A percentile compares a stretch with the other conserved stretches of the same genome.
Evolutionary conservation across 2,797 vertebrate genomes (phyloP).

Genomic region (Dallia pectoralis): DNA sequence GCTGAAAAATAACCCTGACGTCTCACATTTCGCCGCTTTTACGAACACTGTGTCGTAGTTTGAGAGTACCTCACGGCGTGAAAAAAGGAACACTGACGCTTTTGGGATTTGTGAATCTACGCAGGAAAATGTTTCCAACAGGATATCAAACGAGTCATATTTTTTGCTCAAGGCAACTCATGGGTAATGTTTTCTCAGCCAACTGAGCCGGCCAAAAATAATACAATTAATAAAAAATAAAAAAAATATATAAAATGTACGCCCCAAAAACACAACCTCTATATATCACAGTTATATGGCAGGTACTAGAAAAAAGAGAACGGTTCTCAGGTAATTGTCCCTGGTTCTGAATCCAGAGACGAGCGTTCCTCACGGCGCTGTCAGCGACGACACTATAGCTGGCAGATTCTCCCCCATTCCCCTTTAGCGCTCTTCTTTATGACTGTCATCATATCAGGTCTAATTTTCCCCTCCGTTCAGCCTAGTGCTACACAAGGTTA

Average conservation of each 20-base stretch:
- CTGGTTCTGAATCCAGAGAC: background rate
- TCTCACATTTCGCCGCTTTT: background rate
- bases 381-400: background rate
- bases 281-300: background rate
- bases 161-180: too few relatives aligned
- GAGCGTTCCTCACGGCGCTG: background rate
- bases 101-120: too few relatives aligned
- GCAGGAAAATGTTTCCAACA: too few relatives aligned
- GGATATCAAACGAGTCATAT: too few relatives aligned
- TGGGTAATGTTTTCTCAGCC: too few relatives aligned
- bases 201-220: too few relatives aligned
- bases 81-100: too few relatives aligned
- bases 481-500: slow-evolving; percentile 62
- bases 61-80: too few relatives aligned
- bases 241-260: too few relatives aligned
- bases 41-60: too few relatives aligned
- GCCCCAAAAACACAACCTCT: too few relatives aligned
- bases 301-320: background rate
- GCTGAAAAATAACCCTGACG: background rate
- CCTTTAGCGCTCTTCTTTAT: slow-evolving; percentile 58
- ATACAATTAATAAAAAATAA: too few relatives aligned
- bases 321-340: background rate
- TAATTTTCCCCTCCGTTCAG: slow-evolving; percentile 82
- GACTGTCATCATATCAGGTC: slow-evolving; percentile 75
- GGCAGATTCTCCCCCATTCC: slow-evolving; percentile 12